A percentile compares a stretch with the other conserved stretches of the same genome.
These are phyloP conservation scores for Acheta domesticus DNA, from an alignment of 2,888 invertebrate species.

Conservation along the genomic window DNA sequence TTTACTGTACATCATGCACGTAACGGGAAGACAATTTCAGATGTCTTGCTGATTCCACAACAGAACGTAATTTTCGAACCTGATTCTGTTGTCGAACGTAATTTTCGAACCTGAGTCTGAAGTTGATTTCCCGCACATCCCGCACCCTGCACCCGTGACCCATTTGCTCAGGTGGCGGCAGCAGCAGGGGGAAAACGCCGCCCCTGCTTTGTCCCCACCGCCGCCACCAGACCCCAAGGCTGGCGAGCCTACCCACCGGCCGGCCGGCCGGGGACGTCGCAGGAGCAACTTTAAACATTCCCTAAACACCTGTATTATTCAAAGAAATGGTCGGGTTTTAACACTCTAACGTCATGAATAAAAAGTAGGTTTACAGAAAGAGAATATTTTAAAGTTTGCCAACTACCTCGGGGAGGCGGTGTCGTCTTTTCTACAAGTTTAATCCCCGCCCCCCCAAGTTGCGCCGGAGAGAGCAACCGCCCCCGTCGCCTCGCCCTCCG, in stretches of 20 bases:
- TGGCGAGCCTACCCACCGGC: background rate
- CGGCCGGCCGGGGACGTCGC: background rate
- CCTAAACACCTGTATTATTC: slow-evolving; percentile 36
- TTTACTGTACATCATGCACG: too few species aligned
- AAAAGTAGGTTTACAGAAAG: slow-evolving; percentile 34
- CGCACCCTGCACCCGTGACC: too few species aligned
- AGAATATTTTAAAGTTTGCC: slow-evolving; percentile 28
- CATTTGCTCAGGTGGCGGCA: too few species aligned
- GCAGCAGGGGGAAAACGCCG: too few species aligned
- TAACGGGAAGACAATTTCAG: too few species aligned
- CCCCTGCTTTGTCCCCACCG: too few species aligned
- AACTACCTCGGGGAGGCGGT: slow-evolving; percentile 18
- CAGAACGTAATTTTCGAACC: too few species aligned
- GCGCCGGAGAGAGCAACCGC: background rate
- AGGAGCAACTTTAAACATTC: slow-evolving; percentile 27
- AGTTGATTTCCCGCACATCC: too few species aligned
- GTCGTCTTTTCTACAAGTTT: slow-evolving; percentile 18
- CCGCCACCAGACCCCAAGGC: too few species aligned
- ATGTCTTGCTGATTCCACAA: too few species aligned
- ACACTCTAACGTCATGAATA: slow-evolving; percentile 36
- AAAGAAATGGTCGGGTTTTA: slow-evolving; percentile 33
- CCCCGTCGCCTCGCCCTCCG: background rate
- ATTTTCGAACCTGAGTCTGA: too few species aligned
- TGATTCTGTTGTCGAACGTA: too few species aligned
- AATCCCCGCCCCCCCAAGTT: slow-evolving; percentile 10